These are phyloP conservation scores for Gymnocypris eckloni DNA, from an alignment of 2,797 vertebrate species.

Conservation along the genomic window DNA sequence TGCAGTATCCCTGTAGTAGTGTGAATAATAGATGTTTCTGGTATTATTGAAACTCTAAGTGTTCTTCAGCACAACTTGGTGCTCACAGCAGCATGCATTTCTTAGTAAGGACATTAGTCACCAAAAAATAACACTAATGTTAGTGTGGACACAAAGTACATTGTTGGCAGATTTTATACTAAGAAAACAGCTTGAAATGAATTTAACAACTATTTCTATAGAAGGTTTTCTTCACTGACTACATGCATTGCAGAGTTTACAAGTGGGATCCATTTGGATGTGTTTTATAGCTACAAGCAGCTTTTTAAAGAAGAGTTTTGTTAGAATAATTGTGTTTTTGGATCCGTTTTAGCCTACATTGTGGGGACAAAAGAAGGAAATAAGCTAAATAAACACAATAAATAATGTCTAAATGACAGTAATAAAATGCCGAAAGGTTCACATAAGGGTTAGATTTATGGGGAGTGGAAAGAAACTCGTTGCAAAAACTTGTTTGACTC, in stretches of 20 bases:
- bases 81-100: slow-evolving; percentile 19
- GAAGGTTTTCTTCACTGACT: neutral
- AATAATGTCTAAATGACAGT: neutral
- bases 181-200: neutral
- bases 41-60: slow-evolving; percentile 42
- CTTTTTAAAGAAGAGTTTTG: neutral
- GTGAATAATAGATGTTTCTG: slow-evolving; percentile 73
- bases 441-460: neutral
- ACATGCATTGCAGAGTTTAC: neutral
- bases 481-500: neutral
- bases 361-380: neutral
- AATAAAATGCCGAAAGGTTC: neutral
- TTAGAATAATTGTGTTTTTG: neutral
- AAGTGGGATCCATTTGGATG: neutral
- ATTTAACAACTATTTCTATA: slow-evolving; percentile 2
- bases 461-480: no score
- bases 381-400: neutral
- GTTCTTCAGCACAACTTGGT: slow-evolving; percentile 14
- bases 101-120: slow-evolving; percentile 5
- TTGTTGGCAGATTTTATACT: neutral
- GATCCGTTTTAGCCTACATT: neutral
- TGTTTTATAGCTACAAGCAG: slow-evolving; percentile 1
- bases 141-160: neutral
- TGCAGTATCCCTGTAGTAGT: slow-evolving; percentile 67
- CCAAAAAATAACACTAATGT: neutral